Evolutionary conservation across 1,140 invertebrate species (phyloP), one percentile per base, ranked within the genome.

Genomic region (Aphelenchoides fujianensis): DNA sequence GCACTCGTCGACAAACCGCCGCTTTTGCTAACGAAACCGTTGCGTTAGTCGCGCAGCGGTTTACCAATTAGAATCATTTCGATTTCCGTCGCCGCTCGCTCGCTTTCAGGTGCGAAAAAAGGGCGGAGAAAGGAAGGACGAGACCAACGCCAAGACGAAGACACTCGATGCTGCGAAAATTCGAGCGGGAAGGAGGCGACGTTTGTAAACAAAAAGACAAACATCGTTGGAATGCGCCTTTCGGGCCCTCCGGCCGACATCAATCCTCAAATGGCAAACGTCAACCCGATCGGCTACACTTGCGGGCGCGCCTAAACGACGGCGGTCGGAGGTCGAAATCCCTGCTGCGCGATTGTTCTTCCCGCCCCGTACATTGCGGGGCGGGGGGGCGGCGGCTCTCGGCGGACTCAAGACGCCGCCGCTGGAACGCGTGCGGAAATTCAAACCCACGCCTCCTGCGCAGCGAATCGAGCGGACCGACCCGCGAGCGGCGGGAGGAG

Each of bases 201-300:
- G 41, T 48, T 48, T 48, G 41, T 48, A 48, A 48, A 48, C 41
- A 48, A 48, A 48, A 48, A 48, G n/a, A n/a, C n/a, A n/a, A n/a
- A n/a, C n/a, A n/a, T n/a, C 41, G 41, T 48, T 48, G 41, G n/a
- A n/a, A 48, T 48, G 41, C 41, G 41, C 41, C 12, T 16, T 48
- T 48, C 41, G 41, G 12, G 41, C 12, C 12, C 23, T 48, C 12
- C 41, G 12, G 41, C 23, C 41, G 41, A 48, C 23, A 16, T 48
- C 41, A 12, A 48, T 23, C 12, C 41, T 16, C 41, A 48, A 48
- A 48, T 23, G 41, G 12, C 41, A 23, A 48, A 48, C 12, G 41
- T 48, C 12, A 48, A 48, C 41, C 41, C 12, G 23, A 48, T 16
- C 41, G 41, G 41, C 23, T 48, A 23, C 41, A 48, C 23, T 48